Percentiles rank a stretch among this genome's conserved stretches.
These are phyloP conservation scores for Pammene fasciana DNA, from an alignment of 2,888 invertebrate species.

Conservation along the genomic window DNA sequence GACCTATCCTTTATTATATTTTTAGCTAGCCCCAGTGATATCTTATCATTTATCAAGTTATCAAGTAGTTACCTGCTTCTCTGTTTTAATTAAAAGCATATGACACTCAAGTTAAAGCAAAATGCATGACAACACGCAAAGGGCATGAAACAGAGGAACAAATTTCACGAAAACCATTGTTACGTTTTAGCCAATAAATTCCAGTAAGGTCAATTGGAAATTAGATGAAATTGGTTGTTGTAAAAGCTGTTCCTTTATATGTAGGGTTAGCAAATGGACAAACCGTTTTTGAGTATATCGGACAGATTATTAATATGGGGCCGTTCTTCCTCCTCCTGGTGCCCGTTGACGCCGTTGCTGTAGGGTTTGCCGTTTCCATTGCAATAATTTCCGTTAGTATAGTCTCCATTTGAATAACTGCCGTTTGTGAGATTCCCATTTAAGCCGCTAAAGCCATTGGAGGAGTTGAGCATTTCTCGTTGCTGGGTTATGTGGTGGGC, in stretches of 20 bases:
- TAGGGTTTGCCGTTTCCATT: conserved; percentile 47
- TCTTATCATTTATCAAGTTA: too few relatives aligned
- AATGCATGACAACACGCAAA: conserved; percentile 29
- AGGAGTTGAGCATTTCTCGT: conserved; percentile 83
- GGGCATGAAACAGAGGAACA: conserved; percentile 27
- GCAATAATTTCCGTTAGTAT: conserved; percentile 40
- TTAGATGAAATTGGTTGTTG: not conserved
- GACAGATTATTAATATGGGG: conserved; percentile 52
- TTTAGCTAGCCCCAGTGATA: not conserved
- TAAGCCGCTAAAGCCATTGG: conserved; percentile 57
- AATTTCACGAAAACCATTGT: conserved; percentile 1
- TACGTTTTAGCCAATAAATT: not conserved
- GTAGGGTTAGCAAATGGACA: conserved; percentile 70
- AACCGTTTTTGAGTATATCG: conserved; percentile 76
- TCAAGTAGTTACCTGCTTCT: not conserved
- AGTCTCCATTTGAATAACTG: conserved; percentile 42
- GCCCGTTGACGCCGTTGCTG: conserved; percentile 57
- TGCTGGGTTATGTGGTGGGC: conserved; percentile 93
- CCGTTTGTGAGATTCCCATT: conserved; percentile 52
- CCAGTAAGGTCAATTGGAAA: not conserved
- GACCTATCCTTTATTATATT: not conserved
- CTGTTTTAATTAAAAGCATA: conserved; percentile 1
- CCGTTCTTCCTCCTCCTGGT: conserved; percentile 57
- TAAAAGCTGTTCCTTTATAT: not conserved
- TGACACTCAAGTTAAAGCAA: conserved; percentile 42